Conservation (phyloP, 2,113 vertebrate genomes). For the Microcebus ravelobensis region DNA sequence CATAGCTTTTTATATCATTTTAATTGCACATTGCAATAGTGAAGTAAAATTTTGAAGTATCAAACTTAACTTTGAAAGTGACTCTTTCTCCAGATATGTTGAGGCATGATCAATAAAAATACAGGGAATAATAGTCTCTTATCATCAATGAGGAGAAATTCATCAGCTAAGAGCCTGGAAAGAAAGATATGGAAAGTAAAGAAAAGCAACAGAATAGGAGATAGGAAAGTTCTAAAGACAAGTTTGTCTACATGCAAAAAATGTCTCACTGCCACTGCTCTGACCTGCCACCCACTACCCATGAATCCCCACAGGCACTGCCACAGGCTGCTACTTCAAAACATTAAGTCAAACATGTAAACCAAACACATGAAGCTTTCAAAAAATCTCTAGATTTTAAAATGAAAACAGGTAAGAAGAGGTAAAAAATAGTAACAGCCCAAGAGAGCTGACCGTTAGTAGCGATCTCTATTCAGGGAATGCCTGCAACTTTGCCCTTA, state of each 20-base stretch:
- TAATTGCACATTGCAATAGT: fast-evolving
- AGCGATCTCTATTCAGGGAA: background rate
- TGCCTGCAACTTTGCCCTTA: background rate
- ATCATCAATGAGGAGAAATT: background rate
- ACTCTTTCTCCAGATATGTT: background rate
- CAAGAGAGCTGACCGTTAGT: background rate
- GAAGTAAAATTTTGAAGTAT: background rate
- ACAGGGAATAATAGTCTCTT: background rate
- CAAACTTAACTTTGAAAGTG: background rate
- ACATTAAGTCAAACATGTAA: background rate
- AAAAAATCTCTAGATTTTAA: background rate
- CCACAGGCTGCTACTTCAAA: background rate
- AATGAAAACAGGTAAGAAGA: background rate
- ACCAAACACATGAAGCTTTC: background rate
- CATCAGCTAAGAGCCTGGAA: background rate
- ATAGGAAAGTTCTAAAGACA: background rate
- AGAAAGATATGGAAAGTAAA: background rate
- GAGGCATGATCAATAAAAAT: background rate
- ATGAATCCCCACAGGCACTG: background rate
- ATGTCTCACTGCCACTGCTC: background rate
- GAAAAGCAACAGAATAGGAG: background rate
- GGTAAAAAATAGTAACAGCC: background rate
- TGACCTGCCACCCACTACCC: background rate
- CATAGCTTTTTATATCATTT: background rate
- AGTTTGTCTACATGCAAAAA: no score